Conservation (phyloP, 1,140 invertebrate genomes). For the Temnothorax longispinosus region DNA sequence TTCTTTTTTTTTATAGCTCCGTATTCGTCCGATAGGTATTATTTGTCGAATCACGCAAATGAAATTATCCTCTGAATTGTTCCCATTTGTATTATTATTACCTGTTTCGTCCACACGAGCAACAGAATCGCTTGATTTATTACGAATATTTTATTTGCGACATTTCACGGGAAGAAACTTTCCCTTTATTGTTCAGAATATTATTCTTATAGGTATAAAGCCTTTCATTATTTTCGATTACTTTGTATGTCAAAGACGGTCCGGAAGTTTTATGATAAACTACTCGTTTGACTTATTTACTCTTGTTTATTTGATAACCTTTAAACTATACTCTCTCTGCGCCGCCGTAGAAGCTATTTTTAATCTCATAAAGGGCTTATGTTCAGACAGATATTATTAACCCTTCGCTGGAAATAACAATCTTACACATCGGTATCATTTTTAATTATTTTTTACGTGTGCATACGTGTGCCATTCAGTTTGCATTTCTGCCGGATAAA, state of each 20-base stretch:
- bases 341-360: constrained; percentile 22
- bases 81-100: background rate
- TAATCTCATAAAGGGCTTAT: constrained; percentile 27
- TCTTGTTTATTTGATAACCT: constrained; percentile 46
- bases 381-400: constrained; percentile 45
- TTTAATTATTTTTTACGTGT: constrained; percentile 40
- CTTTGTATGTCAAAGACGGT: background rate
- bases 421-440: background rate
- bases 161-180: background rate
- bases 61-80: background rate
- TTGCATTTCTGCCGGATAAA: background rate
- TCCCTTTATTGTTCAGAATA: background rate
- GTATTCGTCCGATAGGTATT: background rate
- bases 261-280: background rate
- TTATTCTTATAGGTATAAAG: background rate
- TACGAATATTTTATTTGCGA: background rate
- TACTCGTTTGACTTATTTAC: constrained; percentile 15
- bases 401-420: background rate
- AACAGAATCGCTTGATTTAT: background rate
- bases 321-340: background rate
- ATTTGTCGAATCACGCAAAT: background rate
- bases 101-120: background rate
- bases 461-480: background rate
- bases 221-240: background rate
- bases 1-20: background rate